Conservation (phyloP, 2,113 vertebrate genomes). For the Archilochus colubris region DNA sequence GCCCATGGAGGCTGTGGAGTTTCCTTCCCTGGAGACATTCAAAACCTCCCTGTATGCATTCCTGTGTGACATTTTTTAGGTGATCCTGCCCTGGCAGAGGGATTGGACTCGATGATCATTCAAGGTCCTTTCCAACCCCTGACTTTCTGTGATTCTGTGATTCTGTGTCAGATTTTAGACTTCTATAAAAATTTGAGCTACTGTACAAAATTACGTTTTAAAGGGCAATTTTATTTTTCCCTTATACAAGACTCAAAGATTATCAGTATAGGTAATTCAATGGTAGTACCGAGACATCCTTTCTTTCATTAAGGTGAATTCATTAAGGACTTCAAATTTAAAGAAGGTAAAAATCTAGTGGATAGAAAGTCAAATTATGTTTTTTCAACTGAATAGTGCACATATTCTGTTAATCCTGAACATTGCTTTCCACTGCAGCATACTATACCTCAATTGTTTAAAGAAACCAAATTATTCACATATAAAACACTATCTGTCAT, state of each 20-base stretch:
- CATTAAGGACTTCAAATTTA: neutral
- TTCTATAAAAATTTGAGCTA: neutral
- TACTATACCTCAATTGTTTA: neutral
- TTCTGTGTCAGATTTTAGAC: neutral
- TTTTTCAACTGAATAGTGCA: neutral
- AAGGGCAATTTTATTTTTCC: neutral
- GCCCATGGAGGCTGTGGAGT: too few species aligned
- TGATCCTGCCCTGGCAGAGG: too few species aligned
- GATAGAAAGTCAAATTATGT: neutral
- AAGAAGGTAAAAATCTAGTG: neutral
- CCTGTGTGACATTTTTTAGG: too few species aligned
- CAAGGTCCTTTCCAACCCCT: too few species aligned
- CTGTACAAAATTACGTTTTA: neutral
- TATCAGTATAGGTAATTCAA: neutral
- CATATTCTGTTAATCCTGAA: neutral
- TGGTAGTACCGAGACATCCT: neutral
- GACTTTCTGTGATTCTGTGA: too few species aligned
- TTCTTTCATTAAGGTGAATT: neutral
- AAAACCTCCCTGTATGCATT: too few species aligned
- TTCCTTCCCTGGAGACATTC: too few species aligned
- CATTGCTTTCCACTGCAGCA: neutral
- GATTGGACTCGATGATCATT: too few species aligned
- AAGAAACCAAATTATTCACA: neutral
- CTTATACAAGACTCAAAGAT: neutral
- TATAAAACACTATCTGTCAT: neutral